phyloP scores from a whole-genome alignment of 37 sponge, comb jelly and placozoan genomes.

The Halichondria panicea region DNA sequence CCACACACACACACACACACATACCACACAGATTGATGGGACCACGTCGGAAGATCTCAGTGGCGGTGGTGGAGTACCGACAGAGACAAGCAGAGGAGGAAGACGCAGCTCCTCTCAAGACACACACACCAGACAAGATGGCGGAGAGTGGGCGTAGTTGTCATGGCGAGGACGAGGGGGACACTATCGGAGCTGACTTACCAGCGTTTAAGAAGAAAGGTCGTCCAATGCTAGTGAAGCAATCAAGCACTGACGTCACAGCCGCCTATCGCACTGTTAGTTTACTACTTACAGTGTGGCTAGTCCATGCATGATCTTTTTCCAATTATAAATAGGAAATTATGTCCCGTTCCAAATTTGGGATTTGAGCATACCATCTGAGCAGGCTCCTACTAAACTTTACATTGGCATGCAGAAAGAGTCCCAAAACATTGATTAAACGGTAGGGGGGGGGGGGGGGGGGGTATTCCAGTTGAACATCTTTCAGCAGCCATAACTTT shows the following conservation, averaged over 20 bases:
- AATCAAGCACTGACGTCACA: slow-evolving; percentile 38
- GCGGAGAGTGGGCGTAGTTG: not conserved
- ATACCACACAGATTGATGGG: slow-evolving; percentile 33
- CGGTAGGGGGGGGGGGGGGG: too few relatives aligned
- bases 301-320: too few relatives aligned
- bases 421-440: too few relatives aligned
- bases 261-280: slow-evolving; percentile 42
- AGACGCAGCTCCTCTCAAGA: not conserved
- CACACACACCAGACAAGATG: not conserved
- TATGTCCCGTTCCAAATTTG: too few relatives aligned
- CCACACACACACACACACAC: too few relatives aligned
- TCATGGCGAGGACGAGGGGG: not conserved
- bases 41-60: slow-evolving; percentile 49
- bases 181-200: not conserved
- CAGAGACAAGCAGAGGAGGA: not conserved
- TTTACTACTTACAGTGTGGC: too few relatives aligned
- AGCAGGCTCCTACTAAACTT: too few relatives aligned
- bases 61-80: slow-evolving; percentile 37
- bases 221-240: slow-evolving; percentile 27
- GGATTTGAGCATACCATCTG: too few relatives aligned
- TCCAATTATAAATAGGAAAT: too few relatives aligned
- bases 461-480: too few relatives aligned
- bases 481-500: too few relatives aligned
- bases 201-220: not conserved
- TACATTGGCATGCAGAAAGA: too few relatives aligned